Evolutionary conservation across 1,140 invertebrate genomes (phyloP).

Genomic region (Pemphigus obesinymphae): DNA sequence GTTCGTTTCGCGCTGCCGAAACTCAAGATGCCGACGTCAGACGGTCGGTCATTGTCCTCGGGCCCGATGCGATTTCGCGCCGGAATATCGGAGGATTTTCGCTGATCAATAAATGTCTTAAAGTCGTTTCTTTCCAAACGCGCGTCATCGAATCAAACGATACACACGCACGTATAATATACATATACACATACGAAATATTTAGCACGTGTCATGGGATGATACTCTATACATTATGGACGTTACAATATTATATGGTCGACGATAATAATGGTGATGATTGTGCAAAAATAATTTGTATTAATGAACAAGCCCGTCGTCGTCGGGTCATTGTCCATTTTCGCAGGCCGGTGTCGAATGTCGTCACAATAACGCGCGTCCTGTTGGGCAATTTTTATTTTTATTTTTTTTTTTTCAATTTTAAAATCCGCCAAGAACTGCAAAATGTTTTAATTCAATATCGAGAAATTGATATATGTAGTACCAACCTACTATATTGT

Average conservation of each 20-base stretch:
- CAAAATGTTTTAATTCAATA: neutral
- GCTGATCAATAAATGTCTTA: neutral
- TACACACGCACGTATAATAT: neutral
- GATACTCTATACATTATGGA: neutral
- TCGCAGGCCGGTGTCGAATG: constrained; percentile 32
- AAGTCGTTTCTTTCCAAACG: no score
- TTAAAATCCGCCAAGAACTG: constrained; percentile 9
- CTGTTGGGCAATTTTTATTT: constrained; percentile 10
- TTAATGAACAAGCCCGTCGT: neutral
- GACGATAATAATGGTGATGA: constrained; percentile 24
- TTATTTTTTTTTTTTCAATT: neutral
- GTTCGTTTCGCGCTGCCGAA: neutral
- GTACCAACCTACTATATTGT: no score
- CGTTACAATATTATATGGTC: neutral
- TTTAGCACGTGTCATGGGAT: neutral
- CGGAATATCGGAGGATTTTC: neutral
- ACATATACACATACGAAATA: neutral
- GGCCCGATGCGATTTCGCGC: neutral
- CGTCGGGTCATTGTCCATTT: constrained; percentile 28
- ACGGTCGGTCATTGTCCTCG: constrained; percentile 24
- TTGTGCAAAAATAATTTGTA: constrained; percentile 29
- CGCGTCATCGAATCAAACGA: neutral
- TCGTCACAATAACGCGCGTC: neutral
- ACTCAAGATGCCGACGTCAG: constrained; percentile 3
- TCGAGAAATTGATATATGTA: neutral